Evolutionary conservation across 2,113 vertebrate genomes (phyloP).

Genomic region (Butorides virescens): DNA sequence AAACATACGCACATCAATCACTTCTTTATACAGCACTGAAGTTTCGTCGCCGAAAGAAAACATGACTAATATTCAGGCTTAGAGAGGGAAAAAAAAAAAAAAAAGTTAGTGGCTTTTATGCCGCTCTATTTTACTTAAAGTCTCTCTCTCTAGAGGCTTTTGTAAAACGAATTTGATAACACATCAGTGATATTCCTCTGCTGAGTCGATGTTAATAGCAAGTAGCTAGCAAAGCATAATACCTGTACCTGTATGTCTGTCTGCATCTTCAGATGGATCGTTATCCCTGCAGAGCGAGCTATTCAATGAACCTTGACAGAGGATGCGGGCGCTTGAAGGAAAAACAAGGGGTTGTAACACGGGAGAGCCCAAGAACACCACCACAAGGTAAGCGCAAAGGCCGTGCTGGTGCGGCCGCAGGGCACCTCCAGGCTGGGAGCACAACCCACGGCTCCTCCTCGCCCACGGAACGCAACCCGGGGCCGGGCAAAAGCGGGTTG

Average conservation of each 20-base stretch:
- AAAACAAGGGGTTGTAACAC: not conserved
- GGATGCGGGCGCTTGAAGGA: not conserved
- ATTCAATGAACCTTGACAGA: accelerated
- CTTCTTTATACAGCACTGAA: slow-evolving; percentile 7
- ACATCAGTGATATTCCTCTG: not conserved
- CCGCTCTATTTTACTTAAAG: not conserved
- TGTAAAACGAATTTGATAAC: not conserved
- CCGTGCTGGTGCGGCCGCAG: not conserved
- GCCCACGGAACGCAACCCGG: not conserved
- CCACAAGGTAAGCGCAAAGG: not conserved
- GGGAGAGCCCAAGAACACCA: not conserved
- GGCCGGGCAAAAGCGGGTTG: not conserved
- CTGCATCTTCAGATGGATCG: not conserved
- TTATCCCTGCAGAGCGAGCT: not conserved
- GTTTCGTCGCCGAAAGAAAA: slow-evolving; percentile 34
- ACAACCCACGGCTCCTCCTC: not conserved
- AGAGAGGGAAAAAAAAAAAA: not conserved
- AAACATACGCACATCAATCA: slow-evolving; percentile 9
- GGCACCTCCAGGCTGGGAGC: not conserved
- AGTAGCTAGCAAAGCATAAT: not conserved
- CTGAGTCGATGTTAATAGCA: not conserved
- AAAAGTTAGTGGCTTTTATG: not conserved
- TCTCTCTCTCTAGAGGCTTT: not conserved
- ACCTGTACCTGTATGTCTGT: not conserved
- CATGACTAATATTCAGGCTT: slow-evolving; percentile 5